A percentile compares a stretch with the other conserved stretches of the same genome.
Conservation (phyloP, 2,888 invertebrate genomes). For the Sminthurinus aureus region DNA sequence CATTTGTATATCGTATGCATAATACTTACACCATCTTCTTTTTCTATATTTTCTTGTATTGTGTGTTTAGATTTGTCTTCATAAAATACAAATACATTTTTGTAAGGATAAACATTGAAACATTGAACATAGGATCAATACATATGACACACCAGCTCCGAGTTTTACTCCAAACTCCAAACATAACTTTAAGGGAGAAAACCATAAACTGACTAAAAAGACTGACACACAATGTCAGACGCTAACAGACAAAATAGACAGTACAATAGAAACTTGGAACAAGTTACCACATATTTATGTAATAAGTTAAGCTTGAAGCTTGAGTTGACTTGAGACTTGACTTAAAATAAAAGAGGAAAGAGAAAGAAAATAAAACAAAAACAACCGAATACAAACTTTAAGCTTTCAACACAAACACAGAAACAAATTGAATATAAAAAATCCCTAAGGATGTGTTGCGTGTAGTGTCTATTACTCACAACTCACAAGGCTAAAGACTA, state of each 20-base stretch:
- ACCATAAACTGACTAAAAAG: not conserved
- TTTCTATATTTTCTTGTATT: not conserved
- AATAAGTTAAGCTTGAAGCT: not conserved
- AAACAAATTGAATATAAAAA: slow-evolving; percentile 29
- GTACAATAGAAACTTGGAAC: not conserved
- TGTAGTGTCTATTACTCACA: not conserved
- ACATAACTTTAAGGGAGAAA: not conserved
- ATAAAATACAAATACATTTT: not conserved
- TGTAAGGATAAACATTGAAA: too few species aligned
- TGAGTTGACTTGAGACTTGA: not conserved
- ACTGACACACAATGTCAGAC: not conserved
- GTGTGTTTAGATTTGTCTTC: not conserved
- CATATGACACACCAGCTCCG: too few species aligned
- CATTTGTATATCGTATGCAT: not conserved
- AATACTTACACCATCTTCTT: not conserved
- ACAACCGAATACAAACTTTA: not conserved
- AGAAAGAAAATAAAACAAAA: not conserved
- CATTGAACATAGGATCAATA: too few species aligned
- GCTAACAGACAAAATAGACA: not conserved
- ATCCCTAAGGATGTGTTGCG: not conserved
- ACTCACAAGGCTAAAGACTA: not conserved
- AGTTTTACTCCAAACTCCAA: not conserved
- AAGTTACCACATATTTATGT: not conserved
- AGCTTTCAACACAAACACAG: slow-evolving; percentile 9
- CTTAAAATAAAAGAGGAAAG: not conserved